A percentile compares a stretch with the other conserved stretches of the same genome.
Conservation (phyloP, 2,113 vertebrate genomes). For the Sylvia atricapilla region DNA sequence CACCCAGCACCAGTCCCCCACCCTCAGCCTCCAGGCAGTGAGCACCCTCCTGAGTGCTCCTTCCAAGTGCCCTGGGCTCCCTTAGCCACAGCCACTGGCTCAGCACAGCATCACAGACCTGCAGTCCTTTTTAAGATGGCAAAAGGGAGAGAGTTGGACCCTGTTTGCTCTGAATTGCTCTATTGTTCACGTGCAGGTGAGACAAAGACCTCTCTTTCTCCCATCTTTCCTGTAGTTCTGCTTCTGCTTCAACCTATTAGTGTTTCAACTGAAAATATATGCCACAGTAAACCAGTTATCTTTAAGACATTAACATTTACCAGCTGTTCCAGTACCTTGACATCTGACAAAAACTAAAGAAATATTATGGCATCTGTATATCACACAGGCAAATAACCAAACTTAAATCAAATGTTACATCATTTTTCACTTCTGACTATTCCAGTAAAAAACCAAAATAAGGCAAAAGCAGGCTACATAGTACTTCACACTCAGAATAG, state of each 20-base stretch:
- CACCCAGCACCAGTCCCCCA: background rate
- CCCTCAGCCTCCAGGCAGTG: background rate
- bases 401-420: conserved; percentile 2
- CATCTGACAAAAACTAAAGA: conserved; percentile 13
- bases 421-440: background rate
- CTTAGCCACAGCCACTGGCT: background rate
- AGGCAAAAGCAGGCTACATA: background rate
- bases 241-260: background rate
- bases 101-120: background rate
- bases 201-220: background rate
- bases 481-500: background rate
- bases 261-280: background rate
- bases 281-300: background rate
- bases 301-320: conserved; percentile 4
- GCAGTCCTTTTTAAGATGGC: background rate
- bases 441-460: background rate
- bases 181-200: background rate
- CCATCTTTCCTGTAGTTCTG: background rate
- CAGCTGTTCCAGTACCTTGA: background rate
- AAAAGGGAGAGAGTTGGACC: background rate
- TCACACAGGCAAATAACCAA: background rate
- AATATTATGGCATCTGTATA: conserved; percentile 26
- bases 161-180: background rate
- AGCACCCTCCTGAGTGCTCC: accelerated
- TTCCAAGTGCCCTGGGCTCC: background rate